These are phyloP conservation scores for Taphrorychus bicolor DNA, from an alignment of 2,888 invertebrate genomes.

Conservation along the genomic window DNA sequence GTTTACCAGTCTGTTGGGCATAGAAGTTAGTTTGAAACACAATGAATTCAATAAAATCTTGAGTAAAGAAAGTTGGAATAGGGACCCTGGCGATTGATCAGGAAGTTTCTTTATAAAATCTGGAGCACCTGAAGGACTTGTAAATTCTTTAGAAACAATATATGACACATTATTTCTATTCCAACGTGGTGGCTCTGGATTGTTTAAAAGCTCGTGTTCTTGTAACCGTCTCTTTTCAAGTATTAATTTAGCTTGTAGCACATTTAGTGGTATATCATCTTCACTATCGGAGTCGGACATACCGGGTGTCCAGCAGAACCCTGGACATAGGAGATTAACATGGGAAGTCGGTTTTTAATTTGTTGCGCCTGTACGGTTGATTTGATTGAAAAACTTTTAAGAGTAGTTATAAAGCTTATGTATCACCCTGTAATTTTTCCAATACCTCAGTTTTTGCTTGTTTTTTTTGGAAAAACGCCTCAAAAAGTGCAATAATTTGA, in stretches of 20 bases:
- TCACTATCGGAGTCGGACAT: neutral
- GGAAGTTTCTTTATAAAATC: neutral
- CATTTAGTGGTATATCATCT: neutral
- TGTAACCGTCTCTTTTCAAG: neutral
- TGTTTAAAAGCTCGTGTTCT: neutral
- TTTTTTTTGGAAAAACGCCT: too few relatives aligned
- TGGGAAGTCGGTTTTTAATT: too few relatives aligned
- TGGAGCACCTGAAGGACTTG: neutral
- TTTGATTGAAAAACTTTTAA: too few relatives aligned
- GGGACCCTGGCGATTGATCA: neutral
- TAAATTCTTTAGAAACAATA: neutral
- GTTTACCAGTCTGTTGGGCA: neutral
- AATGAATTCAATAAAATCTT: neutral
- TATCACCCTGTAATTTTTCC: too few relatives aligned
- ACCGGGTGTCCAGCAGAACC: too few relatives aligned
- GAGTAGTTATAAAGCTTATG: too few relatives aligned
- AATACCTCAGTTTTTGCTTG: too few relatives aligned
- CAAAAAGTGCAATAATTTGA: too few relatives aligned
- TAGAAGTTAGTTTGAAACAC: conserved; percentile 1
- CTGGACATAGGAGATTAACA: too few relatives aligned
- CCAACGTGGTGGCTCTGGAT: neutral
- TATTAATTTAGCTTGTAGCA: neutral
- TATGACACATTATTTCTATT: neutral
- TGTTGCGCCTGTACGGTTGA: too few relatives aligned
- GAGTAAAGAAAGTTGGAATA: neutral